A percentile compares a stretch with the other conserved stretches of the same genome.
phyloP scores from a whole-genome alignment of 92 coral and sea anemone species.

The Epizoanthus stellaris region DNA sequence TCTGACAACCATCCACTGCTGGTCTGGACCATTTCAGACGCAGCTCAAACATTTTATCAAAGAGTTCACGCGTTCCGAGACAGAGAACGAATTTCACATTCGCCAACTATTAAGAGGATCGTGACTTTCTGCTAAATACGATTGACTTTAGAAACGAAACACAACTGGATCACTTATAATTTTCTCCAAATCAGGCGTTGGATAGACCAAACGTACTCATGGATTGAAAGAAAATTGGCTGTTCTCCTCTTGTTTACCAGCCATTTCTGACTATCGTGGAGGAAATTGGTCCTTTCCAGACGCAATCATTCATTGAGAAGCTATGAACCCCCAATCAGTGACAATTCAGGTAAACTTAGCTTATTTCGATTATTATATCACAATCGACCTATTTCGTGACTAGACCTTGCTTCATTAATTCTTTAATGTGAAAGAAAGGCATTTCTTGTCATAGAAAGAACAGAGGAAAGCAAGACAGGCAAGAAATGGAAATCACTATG shows the following conservation, averaged over 20 bases:
- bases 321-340: background rate
- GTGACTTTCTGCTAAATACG: background rate
- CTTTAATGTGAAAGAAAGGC: constrained; percentile 52
- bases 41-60: constrained; percentile 44
- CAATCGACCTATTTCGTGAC: constrained; percentile 71
- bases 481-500: constrained; percentile 7
- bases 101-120: background rate
- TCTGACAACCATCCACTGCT: constrained; percentile 28
- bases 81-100: background rate
- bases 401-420: constrained; percentile 72
- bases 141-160: background rate
- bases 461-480: constrained; percentile 43
- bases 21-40: constrained; percentile 47
- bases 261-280: background rate
- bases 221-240: constrained; percentile 12
- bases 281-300: background rate
- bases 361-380: constrained; percentile 3
- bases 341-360: background rate
- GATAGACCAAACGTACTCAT: background rate
- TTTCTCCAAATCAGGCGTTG: background rate
- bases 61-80: constrained; percentile 55
- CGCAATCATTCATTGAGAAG: background rate
- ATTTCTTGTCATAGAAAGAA: constrained; percentile 37
- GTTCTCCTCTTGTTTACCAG: background rate
- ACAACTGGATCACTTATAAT: background rate